Evolutionary conservation across 2,113 vertebrate genomes (phyloP).

Genomic region (Cettia cetti): DNA sequence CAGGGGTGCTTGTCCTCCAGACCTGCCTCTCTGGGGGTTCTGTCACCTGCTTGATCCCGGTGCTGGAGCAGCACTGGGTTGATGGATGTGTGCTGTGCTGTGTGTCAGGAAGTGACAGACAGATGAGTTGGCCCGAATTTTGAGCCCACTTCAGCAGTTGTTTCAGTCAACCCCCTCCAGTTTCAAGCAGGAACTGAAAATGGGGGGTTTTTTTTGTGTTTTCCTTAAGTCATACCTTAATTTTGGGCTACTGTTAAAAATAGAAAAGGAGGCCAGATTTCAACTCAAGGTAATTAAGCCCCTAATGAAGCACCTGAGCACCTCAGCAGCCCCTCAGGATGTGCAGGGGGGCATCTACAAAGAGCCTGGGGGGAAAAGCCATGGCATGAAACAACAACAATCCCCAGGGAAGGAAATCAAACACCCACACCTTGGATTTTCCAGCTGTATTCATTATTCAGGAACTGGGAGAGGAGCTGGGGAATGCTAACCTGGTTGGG

Average conservation of each 20-base stretch:
- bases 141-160: neutral
- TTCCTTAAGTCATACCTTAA: neutral
- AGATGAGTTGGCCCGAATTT: neutral
- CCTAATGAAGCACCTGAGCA: neutral
- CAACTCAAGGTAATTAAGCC: neutral
- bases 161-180: neutral
- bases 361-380: neutral
- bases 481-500: neutral
- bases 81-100: neutral
- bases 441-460: neutral
- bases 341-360: neutral
- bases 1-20: accelerated
- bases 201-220: accelerated
- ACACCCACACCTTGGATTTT: neutral
- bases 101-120: accelerated
- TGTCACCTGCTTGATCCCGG: accelerated
- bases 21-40: accelerated
- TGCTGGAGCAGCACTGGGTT: accelerated
- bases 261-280: neutral
- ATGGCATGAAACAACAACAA: neutral
- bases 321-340: neutral
- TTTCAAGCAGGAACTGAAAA: neutral
- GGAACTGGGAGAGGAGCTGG: neutral
- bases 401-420: neutral
- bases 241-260: neutral